Evolutionary conservation across 2,113 vertebrate species (phyloP), one percentile per base, ranked within the genome.

Genomic region (Ceyx cyanopectus): DNA sequence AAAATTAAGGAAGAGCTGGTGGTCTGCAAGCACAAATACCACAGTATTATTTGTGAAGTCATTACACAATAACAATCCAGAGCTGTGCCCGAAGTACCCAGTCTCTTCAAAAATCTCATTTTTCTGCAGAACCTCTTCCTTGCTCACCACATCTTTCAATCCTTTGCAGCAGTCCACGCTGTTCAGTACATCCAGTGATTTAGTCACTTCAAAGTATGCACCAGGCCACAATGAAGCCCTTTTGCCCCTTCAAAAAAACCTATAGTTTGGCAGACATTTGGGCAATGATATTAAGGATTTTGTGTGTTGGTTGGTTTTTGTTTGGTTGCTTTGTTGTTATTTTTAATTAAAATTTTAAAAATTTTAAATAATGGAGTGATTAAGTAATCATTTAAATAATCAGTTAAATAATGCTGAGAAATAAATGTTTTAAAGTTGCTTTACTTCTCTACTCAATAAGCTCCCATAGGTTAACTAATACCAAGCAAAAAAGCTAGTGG

Each of bases 211-310:
- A 1, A 58, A 60, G 32, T 16, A 68, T 7, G 7, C 21, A 69
- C 12, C 7, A 32, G 30, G 29, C 22, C 63, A n/a, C 10, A 11
- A 56, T 83, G 34, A 57, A 73, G 83, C 12, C 61, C 32, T 13
- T 50, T 18, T 0, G 20, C 10, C 12, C 6, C 3, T 2, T 6
- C 8, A 6, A 22, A 12, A 61, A n/a, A 68, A n/a, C 24, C 8
- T 46, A 4, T 18, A 14, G 45, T 46, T 51, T 48, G 22, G 21
- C 46, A 46, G 12, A 19, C 73, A 48, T 61, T 69, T 54, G 26
- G 16, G 34, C 27, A 81, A 41, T 29, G 11, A 24, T 26, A 57
- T 1, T 9, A 73, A 48, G n/a, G 29, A 12, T 4, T 43, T 46
- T 45, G 9, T 37, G 37, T 46, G 13, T 17, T 17, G 45, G 45